Base-by-base conservation (phyloP, 2,113 vertebrate genomes). In the Xyliphius kryptos region DNA sequence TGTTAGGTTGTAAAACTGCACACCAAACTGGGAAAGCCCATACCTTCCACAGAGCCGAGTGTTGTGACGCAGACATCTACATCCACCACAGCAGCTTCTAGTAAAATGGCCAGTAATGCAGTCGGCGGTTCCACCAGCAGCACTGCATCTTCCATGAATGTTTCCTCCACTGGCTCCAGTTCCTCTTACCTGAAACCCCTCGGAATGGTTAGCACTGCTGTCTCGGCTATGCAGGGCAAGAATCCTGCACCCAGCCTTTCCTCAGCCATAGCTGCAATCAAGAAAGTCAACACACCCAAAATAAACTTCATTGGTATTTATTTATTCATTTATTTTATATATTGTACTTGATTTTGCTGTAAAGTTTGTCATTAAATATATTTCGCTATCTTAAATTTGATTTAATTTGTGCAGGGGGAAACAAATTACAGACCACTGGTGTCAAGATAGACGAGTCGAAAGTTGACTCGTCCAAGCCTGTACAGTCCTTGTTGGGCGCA, bases 251-350 rank as follows among this genome's bases (percentile, higher is more conserved):
- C 49, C 74, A 75, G 21, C 56, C 32, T 78, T 72, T 70, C 81
- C 66, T 63, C 80, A 2, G 79, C 77, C 77, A 66, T 89, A 55
- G 77, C 87, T 76, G 71, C 87, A 62, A 85, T 89, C 70, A 98
- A 96, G 87, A 99, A 99, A 82, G 86, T 87, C 83, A 91, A 85
- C 78, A 82, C 91, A 26, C 94, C 95, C 52, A 99, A 98, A 89
- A 99, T 99, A 80, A 97, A 95, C 73, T 99, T 99, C 88, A 88
- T 99, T 69, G 96, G 96, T 90, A n/a, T n/a, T n/a, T n/a, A n/a
- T n/a, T n/a, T n/a, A n/a, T n/a, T n/a, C n/a, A n/a, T n/a, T n/a
- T n/a, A n/a, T n/a, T n/a, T n/a, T n/a, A n/a, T n/a, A n/a, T n/a
- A n/a, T n/a, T 41, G 3, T 50, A 6, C 2, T 15, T 47, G 9